Base-by-base conservation (phyloP, 2,113 vertebrate genomes). In the Pica pica region DNA sequence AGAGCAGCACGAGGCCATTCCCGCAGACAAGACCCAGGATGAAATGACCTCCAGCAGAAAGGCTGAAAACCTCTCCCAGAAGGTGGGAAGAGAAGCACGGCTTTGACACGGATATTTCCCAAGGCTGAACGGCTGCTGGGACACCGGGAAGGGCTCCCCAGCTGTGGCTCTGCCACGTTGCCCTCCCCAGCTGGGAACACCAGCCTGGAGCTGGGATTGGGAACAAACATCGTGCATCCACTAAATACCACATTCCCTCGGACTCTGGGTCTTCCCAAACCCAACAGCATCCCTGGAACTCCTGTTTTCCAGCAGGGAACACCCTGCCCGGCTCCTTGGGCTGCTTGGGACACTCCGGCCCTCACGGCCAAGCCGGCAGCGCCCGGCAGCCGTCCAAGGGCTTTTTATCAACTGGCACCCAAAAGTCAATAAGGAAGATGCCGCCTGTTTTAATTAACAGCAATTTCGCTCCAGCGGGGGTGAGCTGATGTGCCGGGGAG, bases 401-500 rank as follows among this genome's bases (percentile, higher is more conserved):
- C 94, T 94, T 76, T 85, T 94, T 79, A 96, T 95, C 96, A 97
- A 91, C 91, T 80, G 74, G 42, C 81, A 30, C 76, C 91, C 94
- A 75, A 95, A 93, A 97, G 93, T 96, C 95, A 96, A 95, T 93
- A 8, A 92, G 81, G 87, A 79, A 92, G 93, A 92, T 56, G 92
- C 83, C 50, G 84, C 87, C 91, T 81, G 84, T 35, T 95, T 95
- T 89, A 96, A 96, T 96, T 92, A 96, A 95, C 94, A 93, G 83
- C 80, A 9, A 71, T 90, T 83, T 92, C 10, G 2, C 90, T 87
- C 53, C 4, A 3, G 3, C 4, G 13, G 83, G 77, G 86, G 46
- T 27, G 95, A 93, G 89, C 84, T 42, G 91, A 39, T 91, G 94
- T 4, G 85, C 79, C 1, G 1, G 41, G 17, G 14, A 42, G 23